Base-by-base conservation (phyloP, 2,797 vertebrate species). In the Rhinatrema bivittatum region DNA sequence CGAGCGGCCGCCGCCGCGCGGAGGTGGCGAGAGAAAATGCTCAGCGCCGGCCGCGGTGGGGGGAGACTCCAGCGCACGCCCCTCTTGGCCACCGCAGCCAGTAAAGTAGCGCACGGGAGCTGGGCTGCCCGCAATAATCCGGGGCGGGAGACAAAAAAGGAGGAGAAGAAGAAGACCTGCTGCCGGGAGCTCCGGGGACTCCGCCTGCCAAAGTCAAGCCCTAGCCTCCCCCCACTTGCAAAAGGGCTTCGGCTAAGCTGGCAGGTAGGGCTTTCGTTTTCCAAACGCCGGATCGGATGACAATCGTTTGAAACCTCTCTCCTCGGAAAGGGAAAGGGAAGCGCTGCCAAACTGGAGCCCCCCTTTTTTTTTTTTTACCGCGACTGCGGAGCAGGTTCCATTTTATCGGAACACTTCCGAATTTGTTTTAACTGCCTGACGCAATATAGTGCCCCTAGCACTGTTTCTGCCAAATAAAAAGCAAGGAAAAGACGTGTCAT, bases 21-120 rank as follows among this genome's bases (percentile, higher is more conserved):
- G 77, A 87, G 86, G 87, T 87, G 82, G 87, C 90, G 90, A 88
- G 87, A 90, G 82, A 88, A 88, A n/a, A 81, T 87, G 86, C 91
- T 91, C 90, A 91, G 91, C 87, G 84, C 84, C 82, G 90, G 80
- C 84, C 79, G 62, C 70, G 84, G 68, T 82, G 85, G 81, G 87
- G 62, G 83, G 81, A n/a, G 86, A 70, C 39, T 62, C 68, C 41
- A 74, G 81, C 79, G 69, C 84, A 78, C 70, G 69, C 82, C 86
- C 85, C 83, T 79, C 80, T 81, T 72, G n/a, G n/a, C n/a, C n/a
- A n/a, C 59, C 32, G 72, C 61, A 56, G 70, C n/a, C 85, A 67
- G 56, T 77, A 90, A 88, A 93, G 89, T 89, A 91, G 87, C 87
- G 72, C 69, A 65, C 84, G 76, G 69, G 68, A 82, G 70, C 53